These are phyloP conservation scores for Amniataba percoides DNA, from an alignment of 2,797 vertebrate genomes.

Conservation along the genomic window DNA sequence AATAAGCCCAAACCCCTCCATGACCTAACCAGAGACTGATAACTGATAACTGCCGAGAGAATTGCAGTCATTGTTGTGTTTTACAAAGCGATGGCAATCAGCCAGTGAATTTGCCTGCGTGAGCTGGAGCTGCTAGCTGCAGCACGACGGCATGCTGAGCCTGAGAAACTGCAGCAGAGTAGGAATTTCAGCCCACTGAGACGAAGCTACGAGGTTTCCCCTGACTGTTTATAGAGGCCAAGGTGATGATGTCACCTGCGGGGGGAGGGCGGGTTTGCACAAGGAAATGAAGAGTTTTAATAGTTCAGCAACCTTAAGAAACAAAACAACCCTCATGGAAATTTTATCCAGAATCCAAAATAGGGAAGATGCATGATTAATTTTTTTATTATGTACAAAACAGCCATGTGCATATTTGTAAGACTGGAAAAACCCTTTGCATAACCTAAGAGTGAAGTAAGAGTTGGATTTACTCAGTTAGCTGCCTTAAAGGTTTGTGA, in stretches of 20 bases:
- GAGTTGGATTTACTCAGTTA: not conserved
- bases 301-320: not conserved
- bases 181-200: constrained; percentile 36
- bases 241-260: constrained; percentile 60
- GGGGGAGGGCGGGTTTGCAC: not conserved
- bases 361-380: not conserved
- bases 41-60: constrained; percentile 44
- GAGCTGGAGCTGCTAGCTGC: constrained; percentile 53
- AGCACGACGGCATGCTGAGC: constrained; percentile 49
- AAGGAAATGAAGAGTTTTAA: not conserved
- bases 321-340: not conserved
- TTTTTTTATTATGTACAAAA: not conserved
- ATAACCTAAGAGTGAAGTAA: not conserved
- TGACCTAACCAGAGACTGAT: constrained; percentile 41
- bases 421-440: not conserved
- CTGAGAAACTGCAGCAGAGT: constrained; percentile 56
- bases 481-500: not conserved
- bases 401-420: not conserved
- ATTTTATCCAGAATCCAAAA: not conserved
- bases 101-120: constrained; percentile 57
- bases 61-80: constrained; percentile 51
- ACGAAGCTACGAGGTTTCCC: constrained; percentile 28
- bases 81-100: constrained; percentile 57
- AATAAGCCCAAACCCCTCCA: constrained; percentile 37
- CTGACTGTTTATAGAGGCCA: constrained; percentile 44